Evolutionary conservation across 2,113 vertebrate species (phyloP), one percentile per base, ranked within the genome.

Genomic region (Orientallactaga bullata): DNA sequence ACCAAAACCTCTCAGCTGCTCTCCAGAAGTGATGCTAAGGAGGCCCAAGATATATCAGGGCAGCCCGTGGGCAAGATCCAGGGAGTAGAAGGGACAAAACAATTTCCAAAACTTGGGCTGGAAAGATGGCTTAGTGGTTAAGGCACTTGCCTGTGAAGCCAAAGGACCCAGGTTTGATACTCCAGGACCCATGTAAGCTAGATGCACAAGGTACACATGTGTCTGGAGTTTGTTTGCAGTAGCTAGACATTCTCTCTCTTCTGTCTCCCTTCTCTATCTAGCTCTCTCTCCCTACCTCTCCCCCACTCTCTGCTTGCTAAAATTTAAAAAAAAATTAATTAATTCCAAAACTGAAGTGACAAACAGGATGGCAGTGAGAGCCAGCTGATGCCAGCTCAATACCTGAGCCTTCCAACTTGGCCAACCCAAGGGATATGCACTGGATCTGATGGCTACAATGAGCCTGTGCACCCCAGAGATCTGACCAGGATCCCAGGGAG

Each of bases 41-140:
- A 86, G 76, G 39, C 35, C 39, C 30, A 3, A 0, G 7, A 7
- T 42, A 83, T 11, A 66, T 2, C 5, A 4, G 0, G 1, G 20
- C 42, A 18, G 73, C 35, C 77, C 80, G 77, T 32, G 42, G 39
- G 55, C 76, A 23, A 82, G 7, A n/a, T 12, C 9, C 37, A n/a
- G 10, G 32, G n/a, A 5, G 58, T 5, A 26, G 42, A 63, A 84
- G 73, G 51, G 17, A 24, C 28, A 76, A 74, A n/a, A 42, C n/a
- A 24, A 28, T 8, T 37, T 82, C 69, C 80, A 42, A 60, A 47
- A 66, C 26, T 30, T 12, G n/a, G n/a, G n/a, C n/a, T n/a, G n/a
- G n/a, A n/a, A n/a, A n/a, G n/a, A n/a, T n/a, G n/a, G n/a, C n/a
- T n/a, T n/a, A n/a, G n/a, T n/a, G n/a, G n/a, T n/a, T n/a, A n/a